Conservation (phyloP, 1,140 invertebrate species). For the Drosophila triauraria region DNA sequence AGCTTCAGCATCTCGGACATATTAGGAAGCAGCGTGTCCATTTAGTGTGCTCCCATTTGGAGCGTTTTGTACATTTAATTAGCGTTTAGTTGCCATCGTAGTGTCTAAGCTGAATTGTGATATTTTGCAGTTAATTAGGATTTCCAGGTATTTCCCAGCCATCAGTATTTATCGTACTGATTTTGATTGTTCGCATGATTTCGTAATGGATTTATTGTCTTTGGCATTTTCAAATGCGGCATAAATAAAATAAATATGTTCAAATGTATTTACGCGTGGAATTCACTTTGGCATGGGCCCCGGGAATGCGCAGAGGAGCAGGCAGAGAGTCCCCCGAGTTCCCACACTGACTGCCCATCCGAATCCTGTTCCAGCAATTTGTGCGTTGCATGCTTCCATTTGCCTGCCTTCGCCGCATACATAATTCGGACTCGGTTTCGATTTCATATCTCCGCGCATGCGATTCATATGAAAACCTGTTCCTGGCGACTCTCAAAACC, state of each 20-base stretch:
- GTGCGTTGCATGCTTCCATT: constrained; percentile 40
- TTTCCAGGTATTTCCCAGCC: constrained; percentile 77
- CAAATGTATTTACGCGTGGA: constrained; percentile 36
- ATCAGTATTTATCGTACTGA: constrained; percentile 82
- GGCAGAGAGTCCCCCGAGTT: constrained; percentile 3
- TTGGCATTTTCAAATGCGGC: constrained; percentile 70
- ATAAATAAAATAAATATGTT: constrained; percentile 59
- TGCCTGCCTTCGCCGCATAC: constrained; percentile 27
- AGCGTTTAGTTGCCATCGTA: constrained; percentile 73
- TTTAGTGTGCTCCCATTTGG: constrained; percentile 71
- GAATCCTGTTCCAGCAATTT: constrained; percentile 43
- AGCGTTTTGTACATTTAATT: constrained; percentile 79
- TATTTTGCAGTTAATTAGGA: constrained; percentile 84
- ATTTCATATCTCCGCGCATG: constrained; percentile 65
- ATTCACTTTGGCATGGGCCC: constrained; percentile 2
- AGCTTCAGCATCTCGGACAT: constrained; percentile 80
- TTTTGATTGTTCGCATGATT: constrained; percentile 82
- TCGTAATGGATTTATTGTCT: constrained; percentile 81
- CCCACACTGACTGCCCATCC: constrained; percentile 25
- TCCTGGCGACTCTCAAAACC: constrained; percentile 10
- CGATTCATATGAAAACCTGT: constrained; percentile 54
- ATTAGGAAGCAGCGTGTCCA: constrained; percentile 67
- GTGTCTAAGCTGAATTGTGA: constrained; percentile 75
- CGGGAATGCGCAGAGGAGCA: constrained; percentile 2
- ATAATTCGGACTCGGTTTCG: constrained; percentile 56